A percentile compares a stretch with the other conserved stretches of the same genome.
These are phyloP conservation scores for Lysandra bellargus DNA, from an alignment of 2,888 invertebrate species.

Conservation along the genomic window DNA sequence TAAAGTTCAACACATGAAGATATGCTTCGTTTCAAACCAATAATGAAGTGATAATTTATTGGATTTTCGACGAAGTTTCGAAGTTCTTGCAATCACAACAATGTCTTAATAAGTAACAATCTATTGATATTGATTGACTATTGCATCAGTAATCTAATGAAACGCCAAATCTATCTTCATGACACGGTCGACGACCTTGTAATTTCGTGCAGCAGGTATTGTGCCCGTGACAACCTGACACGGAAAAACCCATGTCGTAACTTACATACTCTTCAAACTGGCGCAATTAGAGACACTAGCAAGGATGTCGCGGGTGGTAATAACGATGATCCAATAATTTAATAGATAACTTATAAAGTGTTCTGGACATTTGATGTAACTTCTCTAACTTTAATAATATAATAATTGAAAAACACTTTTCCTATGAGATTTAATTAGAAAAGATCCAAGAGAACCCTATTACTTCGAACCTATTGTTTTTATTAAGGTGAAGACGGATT, in stretches of 20 bases:
- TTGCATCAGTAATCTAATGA: neutral
- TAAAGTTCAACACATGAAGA: too few species aligned
- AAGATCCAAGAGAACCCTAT: too few species aligned
- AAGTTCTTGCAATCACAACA: neutral
- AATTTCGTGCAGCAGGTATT: neutral
- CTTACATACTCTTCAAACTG: neutral
- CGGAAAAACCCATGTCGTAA: slow-evolving; percentile 1
- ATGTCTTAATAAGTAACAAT: neutral
- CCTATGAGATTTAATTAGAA: too few species aligned
- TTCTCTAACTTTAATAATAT: too few species aligned
- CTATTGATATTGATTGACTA: neutral
- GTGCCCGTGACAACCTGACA: slow-evolving; percentile 24
- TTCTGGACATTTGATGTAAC: too few species aligned
- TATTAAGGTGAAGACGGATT: neutral
- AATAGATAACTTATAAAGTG: too few species aligned
- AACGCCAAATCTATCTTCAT: neutral
- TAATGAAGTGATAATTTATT: neutral
- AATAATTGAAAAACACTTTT: too few species aligned
- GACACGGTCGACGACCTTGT: neutral
- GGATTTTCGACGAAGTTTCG: neutral
- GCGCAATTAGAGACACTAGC: neutral
- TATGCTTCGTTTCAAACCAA: too few species aligned
- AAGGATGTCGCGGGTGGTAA: neutral
- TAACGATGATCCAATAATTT: neutral
- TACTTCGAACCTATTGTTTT: too few species aligned